These are phyloP conservation scores for Diprion similis DNA, from an alignment of 1,140 invertebrate genomes.

Conservation along the genomic window DNA sequence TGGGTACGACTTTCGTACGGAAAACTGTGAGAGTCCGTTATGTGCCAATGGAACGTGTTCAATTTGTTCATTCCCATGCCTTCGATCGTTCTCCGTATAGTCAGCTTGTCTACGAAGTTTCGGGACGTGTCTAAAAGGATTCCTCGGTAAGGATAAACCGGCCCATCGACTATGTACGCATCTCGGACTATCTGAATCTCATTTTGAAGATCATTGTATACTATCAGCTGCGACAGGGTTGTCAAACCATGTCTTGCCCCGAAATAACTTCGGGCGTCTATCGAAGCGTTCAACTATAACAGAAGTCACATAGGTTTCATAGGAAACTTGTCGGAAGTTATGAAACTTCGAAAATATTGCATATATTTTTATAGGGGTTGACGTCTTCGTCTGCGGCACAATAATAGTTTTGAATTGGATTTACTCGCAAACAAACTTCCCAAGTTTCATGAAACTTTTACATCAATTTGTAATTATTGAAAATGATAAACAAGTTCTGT, in stretches of 20 bases:
- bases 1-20: slow-evolving; percentile 74
- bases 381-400: too few species aligned
- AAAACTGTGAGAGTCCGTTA: slow-evolving; percentile 89
- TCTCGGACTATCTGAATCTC: slow-evolving; percentile 68
- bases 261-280: slow-evolving; percentile 72
- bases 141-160: slow-evolving; percentile 78
- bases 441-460: too few species aligned
- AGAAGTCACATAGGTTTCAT: neutral
- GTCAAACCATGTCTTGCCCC: slow-evolving; percentile 80
- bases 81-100: slow-evolving; percentile 77
- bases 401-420: too few species aligned
- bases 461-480: too few species aligned
- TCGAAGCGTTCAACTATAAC: slow-evolving; percentile 62
- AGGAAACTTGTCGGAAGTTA: neutral
- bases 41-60: slow-evolving; percentile 90
- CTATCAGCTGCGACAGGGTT: slow-evolving; percentile 77
- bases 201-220: slow-evolving; percentile 71
- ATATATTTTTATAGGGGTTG: too few species aligned
- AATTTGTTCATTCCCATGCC: slow-evolving; percentile 83
- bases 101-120: slow-evolving; percentile 73
- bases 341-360: too few species aligned
- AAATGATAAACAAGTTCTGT: too few species aligned
- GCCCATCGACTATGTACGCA: slow-evolving; percentile 71
- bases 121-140: slow-evolving; percentile 79
- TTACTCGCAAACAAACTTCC: too few species aligned